These are phyloP conservation scores for Phyllopteryx taeniolatus DNA, from an alignment of 2,113 vertebrate species.

Conservation along the genomic window DNA sequence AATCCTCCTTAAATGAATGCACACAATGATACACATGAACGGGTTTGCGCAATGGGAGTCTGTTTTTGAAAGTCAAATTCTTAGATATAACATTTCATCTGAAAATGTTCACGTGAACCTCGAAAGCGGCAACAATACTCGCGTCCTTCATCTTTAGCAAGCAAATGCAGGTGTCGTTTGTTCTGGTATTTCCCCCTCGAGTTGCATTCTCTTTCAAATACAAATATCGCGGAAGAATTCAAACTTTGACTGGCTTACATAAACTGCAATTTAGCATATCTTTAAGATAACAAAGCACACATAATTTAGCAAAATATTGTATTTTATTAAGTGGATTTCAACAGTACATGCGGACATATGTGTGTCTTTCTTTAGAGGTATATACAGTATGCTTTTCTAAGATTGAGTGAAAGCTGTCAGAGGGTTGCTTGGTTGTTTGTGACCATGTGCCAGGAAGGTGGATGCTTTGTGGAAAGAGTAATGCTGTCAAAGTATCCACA, in stretches of 20 bases:
- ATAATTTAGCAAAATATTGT: not conserved
- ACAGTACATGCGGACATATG: not conserved
- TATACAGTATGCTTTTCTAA: not conserved
- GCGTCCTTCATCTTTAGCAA: not conserved
- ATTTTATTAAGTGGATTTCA: not conserved
- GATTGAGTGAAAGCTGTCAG: not conserved
- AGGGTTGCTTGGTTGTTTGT: not conserved
- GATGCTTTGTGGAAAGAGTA: slow-evolving; percentile 21
- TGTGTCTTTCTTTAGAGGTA: not conserved
- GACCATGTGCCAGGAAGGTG: slow-evolving; percentile 33
- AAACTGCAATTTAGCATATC: slow-evolving; percentile 4
- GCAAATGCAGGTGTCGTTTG: slow-evolving; percentile 1
- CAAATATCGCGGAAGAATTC: not conserved
- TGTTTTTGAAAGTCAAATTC: not conserved
- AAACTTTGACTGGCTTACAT: not conserved
- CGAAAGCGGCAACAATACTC: not conserved
- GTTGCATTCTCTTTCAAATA: not conserved
- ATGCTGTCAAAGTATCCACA: slow-evolving; percentile 15
- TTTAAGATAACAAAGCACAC: slow-evolving; percentile 14
- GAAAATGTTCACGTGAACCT: not conserved
- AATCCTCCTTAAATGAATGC: not conserved
- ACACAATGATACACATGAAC: not conserved
- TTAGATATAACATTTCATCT: not conserved
- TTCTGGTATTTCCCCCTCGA: not conserved
- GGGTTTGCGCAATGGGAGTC: not conserved